phyloP scores from a whole-genome alignment of 1,140 invertebrate genomes.

The Elymnias hypermnestra region DNA sequence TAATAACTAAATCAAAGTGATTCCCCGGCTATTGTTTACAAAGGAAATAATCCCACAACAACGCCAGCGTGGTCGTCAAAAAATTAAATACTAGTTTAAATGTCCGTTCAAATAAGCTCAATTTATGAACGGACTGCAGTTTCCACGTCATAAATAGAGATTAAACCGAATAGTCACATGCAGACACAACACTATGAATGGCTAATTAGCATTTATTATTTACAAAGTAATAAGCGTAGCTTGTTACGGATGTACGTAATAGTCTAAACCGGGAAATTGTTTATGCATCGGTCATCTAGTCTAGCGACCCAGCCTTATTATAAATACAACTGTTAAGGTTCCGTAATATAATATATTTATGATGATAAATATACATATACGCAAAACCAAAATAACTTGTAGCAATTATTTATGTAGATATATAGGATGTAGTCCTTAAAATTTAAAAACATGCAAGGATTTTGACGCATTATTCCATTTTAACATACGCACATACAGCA shows the following conservation, averaged over 20 bases:
- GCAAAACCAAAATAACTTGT: too few relatives aligned
- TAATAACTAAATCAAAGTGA: too few relatives aligned
- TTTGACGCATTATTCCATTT: too few relatives aligned
- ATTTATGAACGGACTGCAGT: too few relatives aligned
- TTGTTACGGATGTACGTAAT: constrained; percentile 24
- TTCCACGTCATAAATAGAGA: background rate
- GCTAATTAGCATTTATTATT: constrained; percentile 37
- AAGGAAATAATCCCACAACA: too few relatives aligned
- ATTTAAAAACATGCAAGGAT: background rate
- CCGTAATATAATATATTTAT: background rate
- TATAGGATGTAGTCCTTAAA: background rate
- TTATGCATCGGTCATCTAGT: constrained; percentile 23
- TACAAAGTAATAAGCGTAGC: constrained; percentile 38
- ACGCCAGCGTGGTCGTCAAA: too few relatives aligned
- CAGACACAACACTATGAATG: constrained; percentile 23
- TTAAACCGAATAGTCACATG: background rate
- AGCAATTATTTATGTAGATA: background rate
- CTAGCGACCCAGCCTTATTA: constrained; percentile 9
- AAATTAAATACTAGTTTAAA: too few relatives aligned
- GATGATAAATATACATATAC: background rate
- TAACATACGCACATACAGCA: too few relatives aligned
- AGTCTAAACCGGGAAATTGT: constrained; percentile 12
- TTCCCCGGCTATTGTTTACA: too few relatives aligned
- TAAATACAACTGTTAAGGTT: background rate
- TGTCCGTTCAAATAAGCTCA: too few relatives aligned